Base-by-base conservation (phyloP, 2,113 vertebrate genomes). In the Axis porcinus region DNA sequence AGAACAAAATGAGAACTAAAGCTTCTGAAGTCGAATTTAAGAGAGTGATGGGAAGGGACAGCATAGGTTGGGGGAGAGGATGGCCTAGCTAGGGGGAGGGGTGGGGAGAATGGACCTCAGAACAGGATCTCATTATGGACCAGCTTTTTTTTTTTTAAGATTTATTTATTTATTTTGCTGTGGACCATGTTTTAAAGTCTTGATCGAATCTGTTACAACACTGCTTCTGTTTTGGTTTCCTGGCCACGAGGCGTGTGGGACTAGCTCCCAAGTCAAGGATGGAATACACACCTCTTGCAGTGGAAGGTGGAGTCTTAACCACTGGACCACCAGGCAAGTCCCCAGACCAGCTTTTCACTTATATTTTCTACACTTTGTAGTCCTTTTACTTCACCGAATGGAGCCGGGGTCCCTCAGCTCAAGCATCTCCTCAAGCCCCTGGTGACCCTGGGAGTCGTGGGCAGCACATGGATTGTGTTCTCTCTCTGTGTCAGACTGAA, bases 1-100 rank as follows among this genome's bases (percentile, higher is more conserved):
- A 81, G 78, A 97, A 78, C 76, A 79, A 81, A 92, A 92, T 86
- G 83, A 74, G 79, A 97, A 97, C 78, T 88, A 92, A 81, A 91
- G 91, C 74, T 94, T 89, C 55, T 40, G 36, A 89, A 55, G 93
- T 15, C 19, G 85, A 93, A 92, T 92, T 74, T 0, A 27, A 96
- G 91, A 93, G 67, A 30, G 21, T 33, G 91, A 27, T 7, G 57
- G 86, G 74, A 81, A 87, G 0, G 27, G 86, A 62, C 76, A 52
- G 58, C 79, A 96, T 36, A 94, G 25, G 97, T 97, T 74, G 86
- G 60, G 60, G 28, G 27, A 28, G 12, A 5, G 58, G 58, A 58
- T 62, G 54, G 60, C 74, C 89, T 30, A 94, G 25, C 95, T 97
- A 16, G 33, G 60, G 91, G 50, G 81, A 43, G 92, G 74, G 27